phyloP scores from a whole-genome alignment of 2,113 vertebrate genomes.

The Mugil cephalus region DNA sequence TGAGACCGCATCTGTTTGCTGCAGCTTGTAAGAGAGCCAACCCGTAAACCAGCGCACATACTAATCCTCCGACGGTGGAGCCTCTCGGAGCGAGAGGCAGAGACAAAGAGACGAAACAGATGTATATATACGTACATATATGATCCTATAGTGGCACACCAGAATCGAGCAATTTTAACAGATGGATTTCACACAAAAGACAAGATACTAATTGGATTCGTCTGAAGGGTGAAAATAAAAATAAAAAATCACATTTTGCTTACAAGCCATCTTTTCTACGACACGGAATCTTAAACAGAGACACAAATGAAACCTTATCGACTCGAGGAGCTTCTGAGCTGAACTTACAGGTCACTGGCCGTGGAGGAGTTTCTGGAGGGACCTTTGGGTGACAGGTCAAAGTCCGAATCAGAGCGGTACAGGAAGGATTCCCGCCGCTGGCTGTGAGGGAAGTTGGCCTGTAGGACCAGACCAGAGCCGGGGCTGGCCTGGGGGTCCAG shows the following conservation, averaged over 20 bases:
- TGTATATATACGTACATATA: no score
- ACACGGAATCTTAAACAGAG: neutral
- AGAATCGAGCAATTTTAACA: no score
- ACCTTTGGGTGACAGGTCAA: slow-evolving; percentile 91
- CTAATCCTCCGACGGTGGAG: slow-evolving; percentile 6
- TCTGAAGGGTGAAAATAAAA: neutral
- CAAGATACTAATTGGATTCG: neutral
- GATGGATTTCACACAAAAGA: no score
- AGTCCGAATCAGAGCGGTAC: slow-evolving; percentile 94
- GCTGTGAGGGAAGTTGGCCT: slow-evolving; percentile 87
- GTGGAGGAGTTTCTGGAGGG: slow-evolving; percentile 91
- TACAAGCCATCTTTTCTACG: neutral
- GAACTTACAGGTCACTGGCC: slow-evolving; percentile 92
- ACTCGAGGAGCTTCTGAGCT: no score
- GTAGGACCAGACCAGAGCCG: slow-evolving; percentile 85
- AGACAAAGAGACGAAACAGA: neutral
- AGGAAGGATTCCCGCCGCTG: slow-evolving; percentile 94
- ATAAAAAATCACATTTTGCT: neutral
- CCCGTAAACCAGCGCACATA: slow-evolving; percentile 6
- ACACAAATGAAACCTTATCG: no score
- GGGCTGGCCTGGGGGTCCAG: slow-evolving; percentile 88
- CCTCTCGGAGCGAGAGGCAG: neutral
- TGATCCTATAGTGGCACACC: no score
- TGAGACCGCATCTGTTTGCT: slow-evolving; percentile 14
- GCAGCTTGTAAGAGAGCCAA: slow-evolving; percentile 2